Conservation (phyloP, 2,888 invertebrate species). For the Arctia plantaginis region DNA sequence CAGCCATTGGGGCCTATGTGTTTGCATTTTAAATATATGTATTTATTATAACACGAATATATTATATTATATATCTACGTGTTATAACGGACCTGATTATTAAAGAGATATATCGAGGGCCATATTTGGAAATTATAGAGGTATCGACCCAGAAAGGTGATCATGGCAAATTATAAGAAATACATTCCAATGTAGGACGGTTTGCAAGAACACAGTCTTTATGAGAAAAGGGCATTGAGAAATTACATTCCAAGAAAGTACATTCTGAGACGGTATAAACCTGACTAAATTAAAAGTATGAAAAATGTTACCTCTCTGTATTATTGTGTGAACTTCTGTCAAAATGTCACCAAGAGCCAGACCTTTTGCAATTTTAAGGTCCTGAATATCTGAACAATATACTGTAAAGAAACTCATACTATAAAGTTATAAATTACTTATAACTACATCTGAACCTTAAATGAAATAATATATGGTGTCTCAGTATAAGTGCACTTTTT, state of each 20-base stretch:
- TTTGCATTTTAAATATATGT: too few relatives aligned
- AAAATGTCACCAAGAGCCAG: slow-evolving; percentile 97
- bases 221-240: neutral
- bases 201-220: neutral
- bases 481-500: too few relatives aligned
- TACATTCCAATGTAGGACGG: too few relatives aligned
- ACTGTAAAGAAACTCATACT: slow-evolving; percentile 33
- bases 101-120: too few relatives aligned
- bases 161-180: neutral
- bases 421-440: neutral
- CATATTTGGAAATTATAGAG: neutral
- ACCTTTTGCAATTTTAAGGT: slow-evolving; percentile 95
- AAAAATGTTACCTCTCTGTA: slow-evolving; percentile 90
- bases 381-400: slow-evolving; percentile 89
- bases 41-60: too few relatives aligned
- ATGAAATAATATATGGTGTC: too few relatives aligned
- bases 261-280: neutral
- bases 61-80: too few relatives aligned
- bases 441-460: neutral
- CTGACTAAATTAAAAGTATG: neutral
- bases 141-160: neutral
- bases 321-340: slow-evolving; percentile 94
- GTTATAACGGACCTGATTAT: too few relatives aligned
- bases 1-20: too few relatives aligned
- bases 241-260: neutral